These are phyloP conservation scores for Chaetura pelagica DNA, from an alignment of 2,113 vertebrate genomes.

Conservation along the genomic window DNA sequence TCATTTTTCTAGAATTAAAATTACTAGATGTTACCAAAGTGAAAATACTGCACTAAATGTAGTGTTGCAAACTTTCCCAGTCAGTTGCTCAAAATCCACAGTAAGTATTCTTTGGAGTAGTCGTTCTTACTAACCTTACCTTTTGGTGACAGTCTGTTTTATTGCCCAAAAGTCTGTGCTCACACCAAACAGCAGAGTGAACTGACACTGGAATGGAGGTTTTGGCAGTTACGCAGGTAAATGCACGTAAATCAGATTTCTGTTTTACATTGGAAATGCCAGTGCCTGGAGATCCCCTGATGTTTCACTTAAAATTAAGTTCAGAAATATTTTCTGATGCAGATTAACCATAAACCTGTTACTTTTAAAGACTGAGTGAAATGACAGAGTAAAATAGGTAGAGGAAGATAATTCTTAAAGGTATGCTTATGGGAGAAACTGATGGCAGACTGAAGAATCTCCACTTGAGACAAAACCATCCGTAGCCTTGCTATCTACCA, in stretches of 20 bases:
- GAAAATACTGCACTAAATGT: neutral
- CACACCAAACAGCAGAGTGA: neutral
- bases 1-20: neutral
- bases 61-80: neutral
- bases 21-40: neutral
- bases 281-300: neutral
- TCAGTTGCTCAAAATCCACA: neutral
- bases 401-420: neutral
- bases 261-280: neutral
- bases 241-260: neutral
- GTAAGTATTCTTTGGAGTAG: neutral
- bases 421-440: neutral
- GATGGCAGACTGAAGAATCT: neutral
- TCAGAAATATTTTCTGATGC: neutral
- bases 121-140: neutral
- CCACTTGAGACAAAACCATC: neutral
- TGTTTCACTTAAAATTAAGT: neutral
- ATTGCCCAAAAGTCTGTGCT: neutral
- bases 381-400: neutral
- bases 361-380: neutral
- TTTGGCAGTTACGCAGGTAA: neutral
- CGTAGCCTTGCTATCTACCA: neutral
- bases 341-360: neutral
- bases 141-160: neutral
- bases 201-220: neutral